Evolutionary conservation across 2,113 vertebrate genomes (phyloP), one percentile per base, ranked within the genome.

Genomic region (Gnathonemus longibarbis): DNA sequence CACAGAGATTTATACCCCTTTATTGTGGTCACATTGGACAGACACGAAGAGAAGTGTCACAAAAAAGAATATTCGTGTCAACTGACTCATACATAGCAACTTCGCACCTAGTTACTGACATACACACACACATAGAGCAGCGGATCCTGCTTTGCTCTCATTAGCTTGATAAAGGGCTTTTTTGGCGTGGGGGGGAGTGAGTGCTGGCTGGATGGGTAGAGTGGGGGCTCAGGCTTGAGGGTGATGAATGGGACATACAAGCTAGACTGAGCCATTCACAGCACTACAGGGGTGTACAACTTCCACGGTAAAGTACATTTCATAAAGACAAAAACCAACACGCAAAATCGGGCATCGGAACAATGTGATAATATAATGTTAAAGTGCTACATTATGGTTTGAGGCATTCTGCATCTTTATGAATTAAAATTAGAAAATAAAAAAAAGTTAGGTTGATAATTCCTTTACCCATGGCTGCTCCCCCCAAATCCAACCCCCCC

Each of bases 161-260:
- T 96, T 96, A 96, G 95, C 95, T 95, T 96, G 90, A 96, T 94
- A 96, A 96, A 96, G 94, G 93, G 95, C 92, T 80, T 80, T 80
- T 80, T 80, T 80, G 27, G 74, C 13, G 35, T 35, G 74, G 74
- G 94, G 94, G 94, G 92, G 62, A 93, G 93, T 91, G 93, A 88
- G 93, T 92, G 93, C 90, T 90, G 62, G 88, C 91, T 66, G 91
- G 94, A 92, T 94, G 93, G 93, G 92, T 5, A 91, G 74, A 62
- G 62, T 45, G 88, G 94, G 94, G 95, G 94, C 92, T 95, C 94
- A 94, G 92, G 92, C 91, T 93, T 91, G 94, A 93, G 94, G 94
- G 93, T 93, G 94, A 94, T 96, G 95, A 96, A 96, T 96, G 94
- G 95, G 92, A 93, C 89, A 94, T 93, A 93, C 95, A 94, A 94